Percentiles rank a stretch among this genome's conserved stretches.
Evolutionary conservation across 2,797 vertebrate species (phyloP).

Genomic region (Epinephelus malabaricus): DNA sequence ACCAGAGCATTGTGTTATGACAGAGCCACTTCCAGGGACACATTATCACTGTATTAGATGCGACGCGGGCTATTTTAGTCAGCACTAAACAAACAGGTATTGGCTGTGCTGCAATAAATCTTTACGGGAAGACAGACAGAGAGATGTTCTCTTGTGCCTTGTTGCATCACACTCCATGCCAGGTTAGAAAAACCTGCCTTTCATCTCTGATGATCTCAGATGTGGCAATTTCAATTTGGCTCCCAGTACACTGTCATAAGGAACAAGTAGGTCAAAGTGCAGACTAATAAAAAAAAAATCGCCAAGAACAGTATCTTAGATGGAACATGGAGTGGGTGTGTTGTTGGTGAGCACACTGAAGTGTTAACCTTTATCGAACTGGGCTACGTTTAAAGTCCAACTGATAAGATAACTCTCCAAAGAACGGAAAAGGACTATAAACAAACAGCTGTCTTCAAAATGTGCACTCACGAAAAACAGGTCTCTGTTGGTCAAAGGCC

Average conservation of each 20-base stretch:
- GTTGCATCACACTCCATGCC: constrained; percentile 68
- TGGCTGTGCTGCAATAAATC: constrained; percentile 53
- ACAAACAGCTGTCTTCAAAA: constrained; percentile 65
- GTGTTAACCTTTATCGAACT: constrained; percentile 68
- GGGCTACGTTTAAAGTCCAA: constrained; percentile 74
- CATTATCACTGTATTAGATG: constrained; percentile 74
- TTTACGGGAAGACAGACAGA: constrained; percentile 22
- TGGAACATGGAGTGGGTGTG: constrained; percentile 48
- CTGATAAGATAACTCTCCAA: constrained; percentile 76
- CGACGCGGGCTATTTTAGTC: constrained; percentile 67
- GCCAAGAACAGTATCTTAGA: constrained; percentile 41
- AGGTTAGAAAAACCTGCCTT: constrained; percentile 58
- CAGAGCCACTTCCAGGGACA: constrained; percentile 80
- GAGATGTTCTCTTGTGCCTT: constrained; percentile 70
- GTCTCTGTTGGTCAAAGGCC: constrained; percentile 11
- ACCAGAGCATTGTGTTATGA: constrained; percentile 75
- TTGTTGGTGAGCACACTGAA: constrained; percentile 43
- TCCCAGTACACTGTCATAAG: constrained; percentile 38
- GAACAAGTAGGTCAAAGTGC: constrained; percentile 70
- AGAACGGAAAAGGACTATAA: constrained; percentile 60
- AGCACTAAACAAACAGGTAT: constrained; percentile 70
- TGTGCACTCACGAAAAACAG: constrained; percentile 23
- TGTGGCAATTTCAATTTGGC: constrained; percentile 55
- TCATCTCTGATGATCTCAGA: constrained; percentile 42
- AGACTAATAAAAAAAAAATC: constrained; percentile 31